phyloP scores from a whole-genome alignment of 2,797 vertebrate genomes.

The Falco columbarius region DNA sequence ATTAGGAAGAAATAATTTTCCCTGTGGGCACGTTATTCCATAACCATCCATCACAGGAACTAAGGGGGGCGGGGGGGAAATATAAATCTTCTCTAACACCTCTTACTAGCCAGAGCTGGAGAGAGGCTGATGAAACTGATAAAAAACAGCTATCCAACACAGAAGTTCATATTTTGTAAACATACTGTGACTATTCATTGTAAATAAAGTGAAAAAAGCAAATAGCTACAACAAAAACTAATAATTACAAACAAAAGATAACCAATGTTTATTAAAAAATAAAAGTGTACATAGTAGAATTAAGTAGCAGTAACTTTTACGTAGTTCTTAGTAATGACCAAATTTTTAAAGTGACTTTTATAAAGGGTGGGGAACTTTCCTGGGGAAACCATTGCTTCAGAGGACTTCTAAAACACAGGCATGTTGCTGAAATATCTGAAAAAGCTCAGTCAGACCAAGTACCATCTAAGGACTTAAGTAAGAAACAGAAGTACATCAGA shows the following conservation, averaged over 20 bases:
- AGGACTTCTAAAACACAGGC: background rate
- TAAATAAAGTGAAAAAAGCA: background rate
- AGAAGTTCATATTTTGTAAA: background rate
- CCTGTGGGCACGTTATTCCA: background rate
- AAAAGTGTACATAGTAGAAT: background rate
- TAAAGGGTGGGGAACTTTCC: background rate
- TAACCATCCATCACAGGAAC: background rate
- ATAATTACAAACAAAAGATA: background rate
- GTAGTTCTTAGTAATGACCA: background rate
- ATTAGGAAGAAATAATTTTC: slow-evolving; percentile 36
- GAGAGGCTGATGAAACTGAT: background rate
- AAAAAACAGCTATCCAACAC: background rate
- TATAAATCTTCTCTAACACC: background rate
- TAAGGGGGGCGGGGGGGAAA: too few species aligned
- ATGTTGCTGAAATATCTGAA: background rate
- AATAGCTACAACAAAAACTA: background rate
- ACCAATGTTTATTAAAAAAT: background rate
- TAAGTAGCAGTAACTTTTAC: background rate
- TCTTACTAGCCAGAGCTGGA: background rate
- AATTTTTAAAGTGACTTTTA: background rate
- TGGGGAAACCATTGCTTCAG: background rate
- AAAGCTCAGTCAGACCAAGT: background rate
- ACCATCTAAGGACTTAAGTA: background rate
- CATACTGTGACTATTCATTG: background rate
- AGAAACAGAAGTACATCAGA: background rate